A percentile compares a stretch with the other conserved stretches of the same genome.
phyloP scores from a whole-genome alignment of 2,113 vertebrate genomes.

The Ammodytes marinus region DNA sequence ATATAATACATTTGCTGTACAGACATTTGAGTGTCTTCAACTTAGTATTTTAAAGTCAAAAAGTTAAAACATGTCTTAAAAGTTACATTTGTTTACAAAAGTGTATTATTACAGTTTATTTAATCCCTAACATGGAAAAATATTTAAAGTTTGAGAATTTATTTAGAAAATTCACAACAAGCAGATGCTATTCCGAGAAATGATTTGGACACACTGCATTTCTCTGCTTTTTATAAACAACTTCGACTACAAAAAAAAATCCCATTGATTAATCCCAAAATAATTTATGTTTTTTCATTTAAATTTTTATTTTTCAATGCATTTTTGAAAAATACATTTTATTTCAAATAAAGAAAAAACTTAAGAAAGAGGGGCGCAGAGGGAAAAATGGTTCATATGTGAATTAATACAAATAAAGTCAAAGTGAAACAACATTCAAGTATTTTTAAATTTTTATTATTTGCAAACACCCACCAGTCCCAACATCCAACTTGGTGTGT shows the following conservation, averaged over 20 bases:
- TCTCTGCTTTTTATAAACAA: background rate
- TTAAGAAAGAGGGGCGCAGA: background rate
- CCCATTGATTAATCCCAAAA: background rate
- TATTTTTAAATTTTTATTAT: constrained; percentile 67
- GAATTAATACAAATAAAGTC: background rate
- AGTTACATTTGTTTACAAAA: too few species aligned
- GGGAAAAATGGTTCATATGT: background rate
- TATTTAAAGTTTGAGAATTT: background rate
- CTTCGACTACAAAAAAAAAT: too few species aligned
- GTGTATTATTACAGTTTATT: too few species aligned
- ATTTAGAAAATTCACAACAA: background rate
- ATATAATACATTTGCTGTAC: too few species aligned
- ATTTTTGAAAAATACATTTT: background rate
- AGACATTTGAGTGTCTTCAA: too few species aligned
- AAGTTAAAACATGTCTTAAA: too few species aligned
- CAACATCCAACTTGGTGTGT: constrained; percentile 47
- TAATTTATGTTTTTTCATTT: background rate
- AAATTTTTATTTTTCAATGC: background rate
- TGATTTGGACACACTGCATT: background rate
- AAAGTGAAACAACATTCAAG: constrained; percentile 52
- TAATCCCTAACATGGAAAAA: too few species aligned
- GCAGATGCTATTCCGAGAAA: background rate
- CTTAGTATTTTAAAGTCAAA: too few species aligned
- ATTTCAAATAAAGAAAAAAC: background rate
- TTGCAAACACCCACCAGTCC: constrained; percentile 47